These are phyloP conservation scores for Enchytraeus crypticus DNA, from an alignment of 2,888 invertebrate species.

Conservation along the genomic window DNA sequence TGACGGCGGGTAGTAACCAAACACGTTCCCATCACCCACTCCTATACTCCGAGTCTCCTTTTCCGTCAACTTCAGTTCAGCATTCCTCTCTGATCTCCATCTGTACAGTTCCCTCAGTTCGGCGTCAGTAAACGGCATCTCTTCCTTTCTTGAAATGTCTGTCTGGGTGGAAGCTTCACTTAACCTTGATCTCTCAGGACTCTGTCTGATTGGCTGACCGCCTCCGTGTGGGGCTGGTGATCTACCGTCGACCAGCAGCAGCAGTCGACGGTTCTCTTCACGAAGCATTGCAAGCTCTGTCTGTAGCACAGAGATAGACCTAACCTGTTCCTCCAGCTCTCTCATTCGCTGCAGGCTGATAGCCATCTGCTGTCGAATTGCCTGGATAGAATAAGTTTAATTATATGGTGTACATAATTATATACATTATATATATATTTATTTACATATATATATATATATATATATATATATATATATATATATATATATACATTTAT, in stretches of 20 bases:
- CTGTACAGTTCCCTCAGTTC: not conserved
- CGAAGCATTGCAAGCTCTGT: conserved; percentile 56
- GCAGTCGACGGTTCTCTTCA: conserved; percentile 63
- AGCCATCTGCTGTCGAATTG: conserved; percentile 62
- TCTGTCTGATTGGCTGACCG: not conserved
- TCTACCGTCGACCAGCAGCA: conserved; percentile 52
- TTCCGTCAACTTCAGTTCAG: conserved; percentile 25
- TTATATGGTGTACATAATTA: too few species aligned
- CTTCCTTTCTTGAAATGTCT: not conserved
- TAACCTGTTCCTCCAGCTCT: conserved; percentile 72
- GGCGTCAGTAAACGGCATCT: not conserved
- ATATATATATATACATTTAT: too few species aligned
- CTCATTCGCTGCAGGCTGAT: conserved; percentile 63
- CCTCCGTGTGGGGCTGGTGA: not conserved
- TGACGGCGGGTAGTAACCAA: conserved; percentile 19
- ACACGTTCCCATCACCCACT: conserved; percentile 55
- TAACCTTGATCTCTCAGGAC: too few species aligned
- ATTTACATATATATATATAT: too few species aligned
- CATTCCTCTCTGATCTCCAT: not conserved
- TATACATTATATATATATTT: too few species aligned
- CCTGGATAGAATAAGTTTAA: too few species aligned
- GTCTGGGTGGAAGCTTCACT: not conserved
- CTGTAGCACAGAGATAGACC: conserved; percentile 60
- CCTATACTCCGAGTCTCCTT: conserved; percentile 54
- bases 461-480: too few species aligned